Evolutionary conservation across 1,140 invertebrate genomes (phyloP), one percentile per base, ranked within the genome.

Genomic region (Drosophila sucinea): DNA sequence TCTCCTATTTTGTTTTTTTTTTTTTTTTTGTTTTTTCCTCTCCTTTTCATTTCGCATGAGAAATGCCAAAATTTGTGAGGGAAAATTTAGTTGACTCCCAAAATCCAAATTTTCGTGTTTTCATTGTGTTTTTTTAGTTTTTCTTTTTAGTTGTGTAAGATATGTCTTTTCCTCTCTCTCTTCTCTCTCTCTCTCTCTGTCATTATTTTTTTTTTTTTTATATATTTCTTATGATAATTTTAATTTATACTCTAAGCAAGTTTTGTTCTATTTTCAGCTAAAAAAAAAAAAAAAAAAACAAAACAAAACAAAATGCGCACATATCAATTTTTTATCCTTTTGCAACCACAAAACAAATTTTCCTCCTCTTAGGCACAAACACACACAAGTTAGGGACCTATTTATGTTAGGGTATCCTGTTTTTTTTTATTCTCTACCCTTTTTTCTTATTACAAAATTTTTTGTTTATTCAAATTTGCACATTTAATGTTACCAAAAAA

Each of bases 241-340:
- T 57, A 57, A 57, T 33, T 62, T 62, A 47, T 57, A 73, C 76
- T 77, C 71, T 77, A 80, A 80, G 74, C 67, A 70, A 58, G 56
- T 63, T 69, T 82, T 71, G 57, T 82, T 79, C 65, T 82, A 80
- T 61, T 80, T 82, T 82, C 80, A 82, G 80, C 44, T 4, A 47
- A 2, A 77, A 67, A 78, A 69, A 51, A 70, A 68, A 72, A 57
- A n/a, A 51, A 68, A 60, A 32, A 51, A 30, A 11, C 51, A 40
- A 30, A 67, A 35, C 11, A 32, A 33, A 75, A 51, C 7, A 51
- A 51, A 51, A 51, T 51, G 23, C 44, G 44, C 44, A 51, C 44
- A 51, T 51, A 51, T 11, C 25, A 62, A 27, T 35, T 33, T 64
- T 63, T 64, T 64, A 38, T 61, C 11, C 32, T 57, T 58, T 55